These are phyloP conservation scores for Thripadectes ignobilis DNA, from an alignment of 2,797 vertebrate genomes.

Conservation along the genomic window DNA sequence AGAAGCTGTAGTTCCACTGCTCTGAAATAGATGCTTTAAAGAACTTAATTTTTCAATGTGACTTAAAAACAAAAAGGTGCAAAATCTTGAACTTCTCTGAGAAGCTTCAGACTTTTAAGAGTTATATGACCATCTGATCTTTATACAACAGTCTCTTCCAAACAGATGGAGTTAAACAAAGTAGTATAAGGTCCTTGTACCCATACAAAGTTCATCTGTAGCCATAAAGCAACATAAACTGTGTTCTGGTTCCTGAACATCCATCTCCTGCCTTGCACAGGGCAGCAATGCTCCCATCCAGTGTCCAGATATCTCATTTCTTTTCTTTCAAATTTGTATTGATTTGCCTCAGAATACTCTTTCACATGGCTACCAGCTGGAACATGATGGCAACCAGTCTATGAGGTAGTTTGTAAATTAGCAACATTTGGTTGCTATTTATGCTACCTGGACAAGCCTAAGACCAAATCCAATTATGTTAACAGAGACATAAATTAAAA, in stretches of 20 bases:
- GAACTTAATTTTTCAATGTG: not conserved
- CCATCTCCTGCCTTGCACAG: not conserved
- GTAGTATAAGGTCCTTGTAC: not conserved
- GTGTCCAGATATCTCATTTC: not conserved
- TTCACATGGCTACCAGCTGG: not conserved
- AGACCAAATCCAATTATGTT: not conserved
- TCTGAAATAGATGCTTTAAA: not conserved
- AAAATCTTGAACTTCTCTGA: not conserved
- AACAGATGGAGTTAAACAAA: not conserved
- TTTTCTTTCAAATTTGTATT: not conserved
- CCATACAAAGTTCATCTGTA: not conserved
- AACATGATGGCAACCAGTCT: not conserved
- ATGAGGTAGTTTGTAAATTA: not conserved
- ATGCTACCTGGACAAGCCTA: not conserved
- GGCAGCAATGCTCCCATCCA: not conserved
- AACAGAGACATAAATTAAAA: not conserved
- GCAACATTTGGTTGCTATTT: not conserved
- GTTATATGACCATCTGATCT: not conserved
- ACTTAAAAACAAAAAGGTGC: not conserved
- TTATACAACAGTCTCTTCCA: not conserved
- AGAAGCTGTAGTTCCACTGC: not conserved
- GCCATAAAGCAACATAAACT: not conserved
- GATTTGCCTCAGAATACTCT: not conserved
- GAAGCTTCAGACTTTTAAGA: not conserved
- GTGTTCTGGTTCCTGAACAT: not conserved